Conservation (phyloP, 2,113 vertebrate species). For the Cephalopholis sonnerati region DNA sequence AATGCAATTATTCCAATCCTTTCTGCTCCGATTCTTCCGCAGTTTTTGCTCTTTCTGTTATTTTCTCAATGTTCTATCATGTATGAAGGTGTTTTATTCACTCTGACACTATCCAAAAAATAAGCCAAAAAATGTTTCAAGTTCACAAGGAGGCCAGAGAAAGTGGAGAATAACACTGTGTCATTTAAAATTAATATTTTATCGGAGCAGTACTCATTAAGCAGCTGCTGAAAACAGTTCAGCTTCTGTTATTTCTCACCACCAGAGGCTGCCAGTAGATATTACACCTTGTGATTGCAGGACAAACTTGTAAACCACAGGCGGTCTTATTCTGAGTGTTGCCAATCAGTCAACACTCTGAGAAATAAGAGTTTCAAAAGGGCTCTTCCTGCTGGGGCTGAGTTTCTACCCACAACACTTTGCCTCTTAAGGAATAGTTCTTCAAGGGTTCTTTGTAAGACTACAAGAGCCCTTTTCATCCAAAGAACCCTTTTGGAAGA, state of each 20-base stretch:
- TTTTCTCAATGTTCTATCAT: conserved; percentile 1
- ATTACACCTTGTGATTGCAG: not conserved
- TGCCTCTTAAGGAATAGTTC: no score
- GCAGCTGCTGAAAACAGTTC: not conserved
- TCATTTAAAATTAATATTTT: conserved; percentile 24
- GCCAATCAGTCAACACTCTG: not conserved
- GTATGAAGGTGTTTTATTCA: conserved; percentile 17
- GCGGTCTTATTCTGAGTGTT: not conserved
- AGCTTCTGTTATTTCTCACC: not conserved
- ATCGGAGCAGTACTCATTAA: conserved; percentile 9
- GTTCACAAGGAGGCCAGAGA: not conserved
- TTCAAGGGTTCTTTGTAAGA: no score
- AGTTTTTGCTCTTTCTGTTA: conserved; percentile 20
- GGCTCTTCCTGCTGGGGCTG: no score
- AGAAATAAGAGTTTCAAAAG: no score
- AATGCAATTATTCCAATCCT: conserved; percentile 53
- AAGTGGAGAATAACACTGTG: conserved; percentile 10
- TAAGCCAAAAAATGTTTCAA: not conserved
- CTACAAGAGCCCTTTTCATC: no score
- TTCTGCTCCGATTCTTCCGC: conserved; percentile 31
- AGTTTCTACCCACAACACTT: no score
- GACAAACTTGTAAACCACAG: not conserved
- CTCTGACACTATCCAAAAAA: not conserved
- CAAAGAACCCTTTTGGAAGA: no score
- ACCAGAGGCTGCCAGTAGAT: not conserved